Conservation (phyloP, 2,888 invertebrate genomes). For the Lumbricus terrestris region DNA sequence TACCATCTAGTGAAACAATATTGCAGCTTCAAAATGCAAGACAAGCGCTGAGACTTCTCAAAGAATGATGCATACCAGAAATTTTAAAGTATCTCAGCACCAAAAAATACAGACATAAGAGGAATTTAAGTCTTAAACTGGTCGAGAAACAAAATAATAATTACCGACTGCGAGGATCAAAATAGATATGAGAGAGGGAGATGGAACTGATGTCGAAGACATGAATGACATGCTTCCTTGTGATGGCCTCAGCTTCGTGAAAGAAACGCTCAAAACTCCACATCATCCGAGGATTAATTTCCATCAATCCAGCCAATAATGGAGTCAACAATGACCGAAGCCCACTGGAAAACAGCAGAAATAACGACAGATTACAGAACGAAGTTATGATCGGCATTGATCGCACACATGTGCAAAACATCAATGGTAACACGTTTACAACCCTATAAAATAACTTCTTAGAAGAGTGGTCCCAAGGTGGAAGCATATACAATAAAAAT, state of each 20-base stretch:
- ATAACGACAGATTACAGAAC: not conserved
- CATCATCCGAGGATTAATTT: slow-evolving; percentile 82
- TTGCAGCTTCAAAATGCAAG: not conserved
- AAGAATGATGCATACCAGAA: not conserved
- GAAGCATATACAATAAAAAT: not conserved
- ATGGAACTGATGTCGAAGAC: slow-evolving; percentile 84
- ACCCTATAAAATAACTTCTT: not conserved
- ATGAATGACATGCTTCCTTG: slow-evolving; percentile 67
- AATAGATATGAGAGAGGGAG: slow-evolving; percentile 45
- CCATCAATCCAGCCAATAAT: slow-evolving; percentile 82
- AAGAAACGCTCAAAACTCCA: slow-evolving; percentile 94
- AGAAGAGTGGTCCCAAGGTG: not conserved
- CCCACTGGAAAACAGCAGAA: slow-evolving; percentile 62
- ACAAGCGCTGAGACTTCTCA: not conserved
- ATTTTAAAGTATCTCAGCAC: not conserved
- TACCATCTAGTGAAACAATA: no score
- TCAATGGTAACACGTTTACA: not conserved
- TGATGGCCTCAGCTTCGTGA: slow-evolving; percentile 76
- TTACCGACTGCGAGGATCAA: slow-evolving; percentile 8
- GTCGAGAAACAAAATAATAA: not conserved
- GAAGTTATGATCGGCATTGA: not conserved
- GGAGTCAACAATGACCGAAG: slow-evolving; percentile 84
- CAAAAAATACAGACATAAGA: not conserved
- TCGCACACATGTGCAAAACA: not conserved
- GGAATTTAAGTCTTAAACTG: not conserved